A percentile compares a stretch with the other conserved stretches of the same genome.
Conservation (phyloP, 30 jellyfish, hydroid and myxozoan species). For the Aurelia aurita region DNA sequence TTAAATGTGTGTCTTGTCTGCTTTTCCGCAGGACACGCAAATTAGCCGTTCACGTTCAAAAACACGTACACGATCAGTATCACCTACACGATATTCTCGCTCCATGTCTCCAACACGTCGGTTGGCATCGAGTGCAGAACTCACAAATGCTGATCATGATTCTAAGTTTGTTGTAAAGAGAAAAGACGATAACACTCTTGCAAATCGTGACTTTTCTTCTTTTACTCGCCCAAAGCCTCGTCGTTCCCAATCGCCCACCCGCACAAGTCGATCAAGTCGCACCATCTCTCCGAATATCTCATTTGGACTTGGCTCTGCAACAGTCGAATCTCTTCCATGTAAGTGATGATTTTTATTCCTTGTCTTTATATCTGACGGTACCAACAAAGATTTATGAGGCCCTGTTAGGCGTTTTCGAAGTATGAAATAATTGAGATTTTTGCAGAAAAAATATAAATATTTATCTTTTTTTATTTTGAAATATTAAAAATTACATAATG, state of each 20-base stretch:
- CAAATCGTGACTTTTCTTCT: constrained; percentile 96
- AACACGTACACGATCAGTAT: constrained; percentile 78
- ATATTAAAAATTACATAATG: no score
- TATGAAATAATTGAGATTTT: no score
- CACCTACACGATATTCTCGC: constrained; percentile 73
- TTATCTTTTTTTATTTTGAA: no score
- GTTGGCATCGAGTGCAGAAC: constrained; percentile 23
- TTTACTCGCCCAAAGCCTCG: constrained; percentile 99
- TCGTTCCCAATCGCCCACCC: constrained; percentile 95
- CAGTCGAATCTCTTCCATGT: constrained; percentile 95
- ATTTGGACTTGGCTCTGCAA: constrained; percentile 78
- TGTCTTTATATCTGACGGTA: background rate
- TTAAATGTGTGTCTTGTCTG: constrained; percentile 8
- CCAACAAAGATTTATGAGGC: no score
- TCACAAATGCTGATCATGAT: constrained; percentile 37
- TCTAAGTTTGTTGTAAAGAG: constrained; percentile 76
- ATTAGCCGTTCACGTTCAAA: constrained; percentile 48
- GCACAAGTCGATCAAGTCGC: constrained; percentile 75
- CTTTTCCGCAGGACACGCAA: constrained; percentile 60
- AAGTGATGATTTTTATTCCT: constrained; percentile 5
- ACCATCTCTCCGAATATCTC: constrained; percentile 76
- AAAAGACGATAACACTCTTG: constrained; percentile 72
- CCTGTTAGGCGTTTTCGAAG: no score
- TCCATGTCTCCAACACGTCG: constrained; percentile 58
- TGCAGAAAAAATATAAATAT: no score